Evolutionary conservation across 2,888 invertebrate species (phyloP).

Genomic region (Hofmannophila pseudospretella): DNA sequence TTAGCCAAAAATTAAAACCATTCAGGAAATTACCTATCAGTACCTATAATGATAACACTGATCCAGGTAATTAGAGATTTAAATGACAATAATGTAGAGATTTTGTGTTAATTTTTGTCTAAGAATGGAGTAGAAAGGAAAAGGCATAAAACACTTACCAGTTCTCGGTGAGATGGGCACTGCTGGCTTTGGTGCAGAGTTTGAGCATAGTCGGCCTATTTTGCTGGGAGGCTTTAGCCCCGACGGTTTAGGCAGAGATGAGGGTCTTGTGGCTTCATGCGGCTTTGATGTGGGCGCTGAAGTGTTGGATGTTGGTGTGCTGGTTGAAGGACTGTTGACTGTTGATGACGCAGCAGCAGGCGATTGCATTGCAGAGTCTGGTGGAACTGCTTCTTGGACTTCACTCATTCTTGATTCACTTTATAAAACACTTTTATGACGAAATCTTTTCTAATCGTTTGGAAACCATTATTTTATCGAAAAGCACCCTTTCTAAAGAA

Average conservation of each 20-base stretch:
- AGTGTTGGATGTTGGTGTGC: conserved; percentile 39
- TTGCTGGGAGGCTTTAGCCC: conserved; percentile 81
- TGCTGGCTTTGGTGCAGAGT: conserved; percentile 81
- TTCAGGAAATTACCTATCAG: no score
- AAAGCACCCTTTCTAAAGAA: conserved; percentile 31
- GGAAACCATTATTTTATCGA: conserved; percentile 22
- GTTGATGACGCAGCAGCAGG: conserved; percentile 50
- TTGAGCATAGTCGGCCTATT: conserved; percentile 82
- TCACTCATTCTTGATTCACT: conserved; percentile 64
- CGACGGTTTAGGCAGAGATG: conserved; percentile 74
- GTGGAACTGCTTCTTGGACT: conserved; percentile 37
- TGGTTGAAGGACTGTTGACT: conserved; percentile 35
- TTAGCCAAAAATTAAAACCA: no score
- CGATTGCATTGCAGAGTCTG: conserved; percentile 28
- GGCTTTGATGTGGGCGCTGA: conserved; percentile 27
- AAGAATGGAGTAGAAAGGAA: no score
- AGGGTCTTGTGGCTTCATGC: conserved; percentile 48
- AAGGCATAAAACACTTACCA: conserved; percentile 58
- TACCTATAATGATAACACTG: no score
- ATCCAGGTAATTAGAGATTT: no score
- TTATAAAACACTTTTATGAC: conserved; percentile 28
- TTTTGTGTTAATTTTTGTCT: no score
- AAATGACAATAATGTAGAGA: no score
- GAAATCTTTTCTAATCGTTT: conserved; percentile 16
- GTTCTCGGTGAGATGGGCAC: conserved; percentile 78